These are phyloP conservation scores for Brachyptera risi DNA, from an alignment of 2,888 invertebrate genomes.

Conservation along the genomic window DNA sequence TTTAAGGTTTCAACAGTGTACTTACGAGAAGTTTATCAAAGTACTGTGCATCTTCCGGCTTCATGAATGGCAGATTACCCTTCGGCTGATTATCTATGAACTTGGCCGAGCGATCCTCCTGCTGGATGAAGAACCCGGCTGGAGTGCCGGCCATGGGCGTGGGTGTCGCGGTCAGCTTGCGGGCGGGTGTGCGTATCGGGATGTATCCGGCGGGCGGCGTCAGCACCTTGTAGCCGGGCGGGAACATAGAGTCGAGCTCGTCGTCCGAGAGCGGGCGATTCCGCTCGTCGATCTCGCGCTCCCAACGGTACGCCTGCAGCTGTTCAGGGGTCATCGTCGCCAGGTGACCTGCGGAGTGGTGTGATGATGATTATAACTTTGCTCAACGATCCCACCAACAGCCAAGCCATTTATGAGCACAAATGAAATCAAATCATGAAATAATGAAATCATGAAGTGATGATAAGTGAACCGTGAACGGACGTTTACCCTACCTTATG, in stretches of 20 bases:
- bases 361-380: no score
- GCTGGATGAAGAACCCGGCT: conserved; percentile 91
- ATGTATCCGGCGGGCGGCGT: conserved; percentile 63
- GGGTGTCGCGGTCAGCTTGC: conserved; percentile 96
- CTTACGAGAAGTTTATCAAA: conserved; percentile 89
- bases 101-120: conserved; percentile 77
- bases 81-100: conserved; percentile 97
- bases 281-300: conserved; percentile 96
- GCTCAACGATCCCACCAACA: no score
- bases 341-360: conserved; percentile 73
- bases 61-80: conserved; percentile 96
- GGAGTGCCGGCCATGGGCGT: conserved; percentile 93
- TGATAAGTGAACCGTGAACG: no score
- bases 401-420: no score
- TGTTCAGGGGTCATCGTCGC: conserved; percentile 99
- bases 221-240: conserved; percentile 84
- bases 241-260: conserved; percentile 95
- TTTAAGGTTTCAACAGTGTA: conserved; percentile 28
- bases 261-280: conserved; percentile 96
- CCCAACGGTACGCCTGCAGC: conserved; percentile 96
- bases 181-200: conserved; percentile 94
- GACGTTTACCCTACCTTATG: no score
- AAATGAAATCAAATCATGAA: no score
- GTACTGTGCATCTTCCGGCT: conserved; percentile 99
- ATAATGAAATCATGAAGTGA: no score